phyloP scores from a whole-genome alignment of 2,797 vertebrate species.

The Florisuga fusca region DNA sequence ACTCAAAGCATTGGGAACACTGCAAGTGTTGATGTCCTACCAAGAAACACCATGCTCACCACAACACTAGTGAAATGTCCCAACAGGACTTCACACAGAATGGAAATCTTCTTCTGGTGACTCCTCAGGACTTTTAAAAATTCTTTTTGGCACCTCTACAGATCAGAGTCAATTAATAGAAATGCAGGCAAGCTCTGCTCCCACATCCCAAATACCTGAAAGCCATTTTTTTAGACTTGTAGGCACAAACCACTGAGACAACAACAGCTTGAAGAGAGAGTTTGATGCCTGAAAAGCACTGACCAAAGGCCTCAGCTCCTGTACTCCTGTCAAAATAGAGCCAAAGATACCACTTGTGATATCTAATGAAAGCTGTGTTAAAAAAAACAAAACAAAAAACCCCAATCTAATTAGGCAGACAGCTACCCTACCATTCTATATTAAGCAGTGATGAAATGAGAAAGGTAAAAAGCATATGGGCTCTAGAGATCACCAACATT shows the following conservation, averaged over 20 bases:
- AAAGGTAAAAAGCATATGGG: background rate
- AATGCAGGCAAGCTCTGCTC: background rate
- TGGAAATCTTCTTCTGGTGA: background rate
- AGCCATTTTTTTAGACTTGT: background rate
- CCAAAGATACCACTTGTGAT: background rate
- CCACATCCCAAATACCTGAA: background rate
- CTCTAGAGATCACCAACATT: background rate
- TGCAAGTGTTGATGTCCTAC: background rate
- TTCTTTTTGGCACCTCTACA: background rate
- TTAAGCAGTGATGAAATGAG: background rate
- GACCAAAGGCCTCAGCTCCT: background rate
- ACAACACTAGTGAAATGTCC: background rate
- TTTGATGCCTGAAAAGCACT: background rate
- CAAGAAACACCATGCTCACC: background rate
- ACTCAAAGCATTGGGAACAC: background rate
- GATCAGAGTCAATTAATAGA: background rate
- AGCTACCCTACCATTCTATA: background rate
- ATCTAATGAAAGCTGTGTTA: background rate
- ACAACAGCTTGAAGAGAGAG: background rate
- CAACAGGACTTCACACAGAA: background rate
- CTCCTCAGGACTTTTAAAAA: background rate
- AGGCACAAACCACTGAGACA: background rate
- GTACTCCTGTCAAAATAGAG: background rate
- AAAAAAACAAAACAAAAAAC: background rate
- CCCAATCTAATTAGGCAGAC: background rate